Percentiles rank a stretch among this genome's conserved stretches.
Evolutionary conservation across 2,888 invertebrate genomes (phyloP).

Genomic region (Drosophila gaucha): DNA sequence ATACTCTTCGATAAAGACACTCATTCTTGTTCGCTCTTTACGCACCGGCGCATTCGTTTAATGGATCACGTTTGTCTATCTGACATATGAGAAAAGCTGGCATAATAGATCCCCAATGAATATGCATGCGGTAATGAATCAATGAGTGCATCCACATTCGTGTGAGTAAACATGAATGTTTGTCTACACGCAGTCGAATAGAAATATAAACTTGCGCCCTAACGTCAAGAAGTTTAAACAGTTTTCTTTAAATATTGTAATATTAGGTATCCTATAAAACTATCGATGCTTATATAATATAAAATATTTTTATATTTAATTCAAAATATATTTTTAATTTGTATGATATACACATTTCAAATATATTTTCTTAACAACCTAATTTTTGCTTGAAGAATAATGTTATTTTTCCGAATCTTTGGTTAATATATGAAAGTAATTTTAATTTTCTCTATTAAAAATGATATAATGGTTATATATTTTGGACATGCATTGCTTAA

Average conservation of each 20-base stretch:
- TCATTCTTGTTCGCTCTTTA: conserved; percentile 27
- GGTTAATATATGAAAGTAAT: too few relatives aligned
- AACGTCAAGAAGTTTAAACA: background rate
- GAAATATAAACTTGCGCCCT: conserved; percentile 1
- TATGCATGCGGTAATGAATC: conserved; percentile 22
- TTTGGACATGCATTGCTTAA: rapidly evolving
- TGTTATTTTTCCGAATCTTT: too few relatives aligned
- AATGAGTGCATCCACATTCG: conserved; percentile 21
- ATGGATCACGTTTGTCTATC: conserved; percentile 55
- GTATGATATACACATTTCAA: too few relatives aligned
- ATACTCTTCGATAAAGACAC: conserved; percentile 32
- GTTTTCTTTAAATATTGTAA: background rate
- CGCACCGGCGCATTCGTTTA: conserved; percentile 36
- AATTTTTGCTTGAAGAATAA: too few relatives aligned
- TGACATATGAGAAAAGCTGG: conserved; percentile 23
- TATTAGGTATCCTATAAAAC: conserved; percentile 5
- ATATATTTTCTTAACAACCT: too few relatives aligned
- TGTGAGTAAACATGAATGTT: background rate
- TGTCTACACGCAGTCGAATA: background rate
- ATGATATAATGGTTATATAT: background rate
- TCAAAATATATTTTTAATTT: too few relatives aligned
- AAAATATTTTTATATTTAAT: background rate
- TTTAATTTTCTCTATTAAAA: too few relatives aligned
- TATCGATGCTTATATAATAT: background rate
- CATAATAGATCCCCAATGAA: conserved; percentile 33